Percentiles rank a stretch among this genome's conserved stretches.
Evolutionary conservation across 1,140 invertebrate species (phyloP).

Genomic region (Atopsyche davidsoni): DNA sequence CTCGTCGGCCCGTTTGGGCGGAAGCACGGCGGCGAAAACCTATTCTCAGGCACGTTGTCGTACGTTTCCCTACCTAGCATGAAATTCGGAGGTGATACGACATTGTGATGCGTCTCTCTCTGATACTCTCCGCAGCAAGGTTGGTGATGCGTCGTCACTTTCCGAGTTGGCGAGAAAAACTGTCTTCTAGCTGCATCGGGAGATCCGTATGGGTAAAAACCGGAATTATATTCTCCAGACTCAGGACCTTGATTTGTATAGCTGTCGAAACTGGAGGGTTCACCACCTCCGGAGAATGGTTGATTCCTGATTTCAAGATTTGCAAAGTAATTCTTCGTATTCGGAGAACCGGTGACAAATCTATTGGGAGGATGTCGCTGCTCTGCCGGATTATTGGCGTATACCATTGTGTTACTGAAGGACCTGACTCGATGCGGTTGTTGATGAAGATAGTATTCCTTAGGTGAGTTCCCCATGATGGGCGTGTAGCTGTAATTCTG

Average conservation of each 20-base stretch:
- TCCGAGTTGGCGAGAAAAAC: constrained; percentile 24
- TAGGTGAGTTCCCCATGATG: constrained; percentile 4
- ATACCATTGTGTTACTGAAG: constrained; percentile 22
- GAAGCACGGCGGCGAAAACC: constrained; percentile 20
- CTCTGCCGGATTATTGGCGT: constrained; percentile 6
- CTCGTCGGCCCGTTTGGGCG: constrained; percentile 24
- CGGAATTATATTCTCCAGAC: constrained; percentile 13
- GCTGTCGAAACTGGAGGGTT: constrained; percentile 22
- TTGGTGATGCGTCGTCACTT: neutral
- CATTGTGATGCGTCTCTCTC: constrained; percentile 11
- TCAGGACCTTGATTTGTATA: constrained; percentile 14
- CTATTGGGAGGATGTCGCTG: constrained; percentile 10
- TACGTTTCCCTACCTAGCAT: constrained; percentile 3
- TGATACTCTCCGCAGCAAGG: constrained; percentile 6
- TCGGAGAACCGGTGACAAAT: constrained; percentile 17
- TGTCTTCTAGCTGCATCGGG: constrained; percentile 25
- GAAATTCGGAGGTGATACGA: constrained; percentile 13
- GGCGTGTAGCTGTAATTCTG: constrained; percentile 6
- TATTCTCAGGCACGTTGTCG: constrained; percentile 16
- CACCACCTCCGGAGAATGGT: constrained; percentile 24
- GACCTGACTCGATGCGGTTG: constrained; percentile 14
- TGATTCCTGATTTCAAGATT: constrained; percentile 27
- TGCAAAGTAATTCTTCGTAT: constrained; percentile 22
- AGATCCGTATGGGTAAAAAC: constrained; percentile 15
- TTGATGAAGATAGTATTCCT: constrained; percentile 13